A percentile compares a stretch with the other conserved stretches of the same genome.
Evolutionary conservation across 2,797 vertebrate genomes (phyloP).

Genomic region (Sebastes goodei): DNA sequence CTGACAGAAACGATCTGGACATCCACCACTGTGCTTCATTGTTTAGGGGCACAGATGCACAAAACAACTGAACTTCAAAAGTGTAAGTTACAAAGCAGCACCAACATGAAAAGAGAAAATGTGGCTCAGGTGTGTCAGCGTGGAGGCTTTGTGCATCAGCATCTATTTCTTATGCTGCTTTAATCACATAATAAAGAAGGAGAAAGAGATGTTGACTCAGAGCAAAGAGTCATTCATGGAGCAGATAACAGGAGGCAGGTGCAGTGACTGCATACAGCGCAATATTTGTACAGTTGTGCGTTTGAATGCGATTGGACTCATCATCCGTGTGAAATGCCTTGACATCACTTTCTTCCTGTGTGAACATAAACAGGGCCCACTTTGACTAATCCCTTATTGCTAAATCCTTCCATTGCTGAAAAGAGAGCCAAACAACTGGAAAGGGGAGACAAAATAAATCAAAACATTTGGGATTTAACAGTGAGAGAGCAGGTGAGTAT

Average conservation of each 20-base stretch:
- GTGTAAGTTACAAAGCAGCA: conserved; percentile 24
- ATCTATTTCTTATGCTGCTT: conserved; percentile 37
- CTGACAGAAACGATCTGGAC: conserved; percentile 29
- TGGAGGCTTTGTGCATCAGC: conserved; percentile 46
- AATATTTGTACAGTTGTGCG: conserved; percentile 4
- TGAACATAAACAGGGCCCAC: conserved; percentile 45
- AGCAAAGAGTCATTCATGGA: conserved; percentile 30
- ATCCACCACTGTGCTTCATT: conserved; percentile 9
- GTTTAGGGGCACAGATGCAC: conserved; percentile 29
- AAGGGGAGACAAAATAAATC: conserved; percentile 56
- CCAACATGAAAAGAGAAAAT: conserved; percentile 33
- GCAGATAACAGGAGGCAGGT: conserved; percentile 34
- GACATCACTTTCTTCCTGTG: conserved; percentile 40
- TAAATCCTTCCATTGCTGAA: conserved; percentile 61
- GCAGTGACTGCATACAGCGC: background rate
- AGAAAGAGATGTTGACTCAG: conserved; percentile 53
- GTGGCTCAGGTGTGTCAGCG: conserved; percentile 43
- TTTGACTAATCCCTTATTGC: conserved; percentile 54
- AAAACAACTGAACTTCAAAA: conserved; percentile 45
- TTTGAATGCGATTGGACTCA: conserved; percentile 4
- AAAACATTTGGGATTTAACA: conserved; percentile 57
- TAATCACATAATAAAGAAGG: conserved; percentile 27
- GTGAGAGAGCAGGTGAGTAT: conserved; percentile 61
- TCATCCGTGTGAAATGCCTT: conserved; percentile 18
- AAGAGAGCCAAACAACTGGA: conserved; percentile 60